These are phyloP conservation scores for Knipowitschia caucasica DNA, from an alignment of 2,797 vertebrate genomes.

Conservation along the genomic window DNA sequence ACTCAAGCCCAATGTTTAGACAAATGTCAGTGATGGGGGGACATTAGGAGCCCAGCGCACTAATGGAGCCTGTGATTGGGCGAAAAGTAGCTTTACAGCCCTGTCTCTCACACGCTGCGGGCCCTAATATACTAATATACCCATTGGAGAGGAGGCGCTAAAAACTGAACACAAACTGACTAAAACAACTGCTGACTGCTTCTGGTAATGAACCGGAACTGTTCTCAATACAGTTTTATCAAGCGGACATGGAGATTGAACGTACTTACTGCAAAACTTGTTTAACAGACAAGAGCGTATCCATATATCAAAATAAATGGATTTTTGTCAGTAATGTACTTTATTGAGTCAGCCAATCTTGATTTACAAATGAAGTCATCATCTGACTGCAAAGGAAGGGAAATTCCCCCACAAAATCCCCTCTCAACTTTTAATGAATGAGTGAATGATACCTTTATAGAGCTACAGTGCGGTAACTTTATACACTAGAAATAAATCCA, in stretches of 20 bases:
- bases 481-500: no score
- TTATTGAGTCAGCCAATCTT: no score
- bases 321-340: no score
- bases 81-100: constrained; percentile 61
- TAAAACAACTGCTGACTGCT: constrained; percentile 74
- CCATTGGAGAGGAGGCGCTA: constrained; percentile 77
- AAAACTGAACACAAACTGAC: constrained; percentile 66
- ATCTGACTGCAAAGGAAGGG: no score
- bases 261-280: no score
- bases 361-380: no score
- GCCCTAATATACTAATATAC: constrained; percentile 69
- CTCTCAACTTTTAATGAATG: no score
- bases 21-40: constrained; percentile 66
- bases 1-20: constrained; percentile 64
- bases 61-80: constrained; percentile 65
- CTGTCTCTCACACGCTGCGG: constrained; percentile 47
- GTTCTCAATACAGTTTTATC: constrained; percentile 23
- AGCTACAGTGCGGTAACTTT: no score
- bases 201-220: constrained; percentile 73
- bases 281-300: no score
- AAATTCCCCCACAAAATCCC: no score
- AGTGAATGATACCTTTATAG: no score
- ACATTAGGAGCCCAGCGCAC: constrained; percentile 50
- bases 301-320: no score
- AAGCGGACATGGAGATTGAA: not conserved